phyloP scores from a whole-genome alignment of 2,888 invertebrate genomes.

The Philereme transversata region DNA sequence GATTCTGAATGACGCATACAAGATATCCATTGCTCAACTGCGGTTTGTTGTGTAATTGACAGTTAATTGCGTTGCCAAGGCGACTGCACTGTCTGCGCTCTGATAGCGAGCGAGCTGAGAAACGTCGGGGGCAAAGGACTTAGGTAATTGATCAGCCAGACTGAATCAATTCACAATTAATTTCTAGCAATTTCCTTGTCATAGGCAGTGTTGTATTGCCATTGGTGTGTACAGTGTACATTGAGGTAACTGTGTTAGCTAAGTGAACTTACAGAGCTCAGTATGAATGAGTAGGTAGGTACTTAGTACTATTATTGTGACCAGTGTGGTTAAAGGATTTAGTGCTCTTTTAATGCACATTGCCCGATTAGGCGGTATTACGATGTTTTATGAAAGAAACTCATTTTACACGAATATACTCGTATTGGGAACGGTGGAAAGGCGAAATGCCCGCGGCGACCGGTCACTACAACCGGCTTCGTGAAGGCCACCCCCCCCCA shows the following conservation, averaged over 20 bases:
- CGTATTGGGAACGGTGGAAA: slow-evolving; percentile 72
- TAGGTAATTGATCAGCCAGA: slow-evolving; percentile 76
- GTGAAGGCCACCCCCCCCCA: slow-evolving; percentile 79
- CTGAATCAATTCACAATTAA: slow-evolving; percentile 37
- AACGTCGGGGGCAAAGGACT: slow-evolving; percentile 66
- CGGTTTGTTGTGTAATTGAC: slow-evolving; percentile 61
- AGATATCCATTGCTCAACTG: slow-evolving; percentile 33
- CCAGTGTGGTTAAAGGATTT: slow-evolving; percentile 1
- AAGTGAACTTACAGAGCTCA: no score
- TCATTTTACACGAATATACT: slow-evolving; percentile 31
- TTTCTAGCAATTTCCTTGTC: background rate
- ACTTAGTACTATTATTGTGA: background rate
- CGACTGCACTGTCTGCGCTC: slow-evolving; percentile 48
- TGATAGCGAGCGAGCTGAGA: slow-evolving; percentile 56
- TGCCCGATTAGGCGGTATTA: no score
- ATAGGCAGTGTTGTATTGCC: no score
- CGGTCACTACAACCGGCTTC: slow-evolving; percentile 74
- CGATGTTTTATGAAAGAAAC: slow-evolving; percentile 4
- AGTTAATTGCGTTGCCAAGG: slow-evolving; percentile 64
- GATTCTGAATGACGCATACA: slow-evolving; percentile 36
- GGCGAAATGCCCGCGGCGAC: slow-evolving; percentile 77
- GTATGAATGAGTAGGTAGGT: no score
- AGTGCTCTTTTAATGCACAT: no score
- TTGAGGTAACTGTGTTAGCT: no score
- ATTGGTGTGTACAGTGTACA: no score